A percentile compares a stretch with the other conserved stretches of the same genome.
Evolutionary conservation across 37 sponge, comb jelly and placozoan genomes (phyloP).

Genomic region (Bolinopsis microptera): DNA sequence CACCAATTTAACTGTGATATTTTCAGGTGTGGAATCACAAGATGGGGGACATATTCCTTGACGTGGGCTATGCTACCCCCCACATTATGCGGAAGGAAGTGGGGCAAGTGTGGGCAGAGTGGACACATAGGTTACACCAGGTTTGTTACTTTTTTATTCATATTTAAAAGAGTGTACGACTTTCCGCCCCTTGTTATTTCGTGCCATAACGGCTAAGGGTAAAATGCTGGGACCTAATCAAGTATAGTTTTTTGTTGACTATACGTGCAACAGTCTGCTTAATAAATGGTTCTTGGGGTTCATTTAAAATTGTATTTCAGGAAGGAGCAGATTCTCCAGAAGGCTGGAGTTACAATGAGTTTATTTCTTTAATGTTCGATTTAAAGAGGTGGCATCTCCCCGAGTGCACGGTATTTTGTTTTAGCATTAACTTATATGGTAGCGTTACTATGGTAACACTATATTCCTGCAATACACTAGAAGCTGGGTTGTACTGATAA

Average conservation of each 20-base stretch:
- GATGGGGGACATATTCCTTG: conserved; percentile 20
- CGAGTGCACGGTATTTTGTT: conserved; percentile 12
- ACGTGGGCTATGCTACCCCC: conserved; percentile 55
- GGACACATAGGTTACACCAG: background rate
- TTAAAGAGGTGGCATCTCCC: background rate
- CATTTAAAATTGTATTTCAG: background rate
- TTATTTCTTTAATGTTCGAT: background rate
- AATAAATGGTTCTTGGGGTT: background rate
- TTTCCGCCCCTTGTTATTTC: too few species aligned
- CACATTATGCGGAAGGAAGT: conserved; percentile 8
- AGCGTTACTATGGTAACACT: background rate
- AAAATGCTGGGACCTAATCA: background rate
- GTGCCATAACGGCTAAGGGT: background rate
- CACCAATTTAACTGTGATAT: background rate
- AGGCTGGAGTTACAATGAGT: conserved; percentile 13
- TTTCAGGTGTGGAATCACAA: conserved; percentile 52
- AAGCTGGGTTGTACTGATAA: too few species aligned
- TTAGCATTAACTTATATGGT: background rate
- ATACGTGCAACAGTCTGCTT: too few species aligned
- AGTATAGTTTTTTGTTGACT: too few species aligned
- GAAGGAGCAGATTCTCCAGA: background rate
- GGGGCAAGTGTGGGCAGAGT: background rate
- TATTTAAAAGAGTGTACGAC: too few species aligned
- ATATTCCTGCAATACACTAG: too few species aligned
- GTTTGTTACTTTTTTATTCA: too few species aligned